phyloP scores from a whole-genome alignment of 2,113 vertebrate genomes.

The Hippocampus guttulatus region DNA sequence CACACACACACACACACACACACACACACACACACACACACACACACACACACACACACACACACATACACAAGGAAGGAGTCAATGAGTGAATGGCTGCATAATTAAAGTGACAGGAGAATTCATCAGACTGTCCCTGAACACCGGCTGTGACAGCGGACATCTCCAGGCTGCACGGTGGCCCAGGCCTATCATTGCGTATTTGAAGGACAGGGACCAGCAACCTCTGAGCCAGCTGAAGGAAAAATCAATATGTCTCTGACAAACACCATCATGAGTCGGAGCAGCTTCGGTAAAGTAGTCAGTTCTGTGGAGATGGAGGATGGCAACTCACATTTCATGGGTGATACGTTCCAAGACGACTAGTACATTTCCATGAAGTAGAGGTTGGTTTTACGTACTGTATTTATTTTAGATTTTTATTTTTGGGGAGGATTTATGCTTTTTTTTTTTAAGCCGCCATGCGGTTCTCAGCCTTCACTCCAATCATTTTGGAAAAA shows the following conservation, averaged over 20 bases:
- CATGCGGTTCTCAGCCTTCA: too few relatives aligned
- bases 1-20: too few relatives aligned
- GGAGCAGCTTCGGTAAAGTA: conserved; percentile 13
- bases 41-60: neutral
- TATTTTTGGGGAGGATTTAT: too few relatives aligned
- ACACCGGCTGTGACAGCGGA: conserved; percentile 38
- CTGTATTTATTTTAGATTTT: too few relatives aligned
- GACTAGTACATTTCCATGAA: too few relatives aligned
- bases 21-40: neutral
- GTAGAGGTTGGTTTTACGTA: too few relatives aligned
- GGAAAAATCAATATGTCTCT: conserved; percentile 31
- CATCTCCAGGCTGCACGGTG: conserved; percentile 26
- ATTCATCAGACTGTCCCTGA: conserved; percentile 29
- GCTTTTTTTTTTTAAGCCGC: too few relatives aligned
- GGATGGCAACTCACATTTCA: too few relatives aligned
- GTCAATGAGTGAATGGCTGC: conserved; percentile 33
- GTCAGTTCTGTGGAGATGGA: neutral
- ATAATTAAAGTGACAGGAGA: conserved; percentile 53
- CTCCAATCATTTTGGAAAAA: too few relatives aligned
- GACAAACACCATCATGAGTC: conserved; percentile 26
- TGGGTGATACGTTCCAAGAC: too few relatives aligned
- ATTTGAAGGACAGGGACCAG: conserved; percentile 46
- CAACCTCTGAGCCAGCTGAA: conserved; percentile 32
- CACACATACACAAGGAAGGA: neutral
- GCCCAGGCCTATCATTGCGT: conserved; percentile 16